Evolutionary conservation across 1,140 invertebrate species (phyloP).

Genomic region (Acromyrmex echinatior): DNA sequence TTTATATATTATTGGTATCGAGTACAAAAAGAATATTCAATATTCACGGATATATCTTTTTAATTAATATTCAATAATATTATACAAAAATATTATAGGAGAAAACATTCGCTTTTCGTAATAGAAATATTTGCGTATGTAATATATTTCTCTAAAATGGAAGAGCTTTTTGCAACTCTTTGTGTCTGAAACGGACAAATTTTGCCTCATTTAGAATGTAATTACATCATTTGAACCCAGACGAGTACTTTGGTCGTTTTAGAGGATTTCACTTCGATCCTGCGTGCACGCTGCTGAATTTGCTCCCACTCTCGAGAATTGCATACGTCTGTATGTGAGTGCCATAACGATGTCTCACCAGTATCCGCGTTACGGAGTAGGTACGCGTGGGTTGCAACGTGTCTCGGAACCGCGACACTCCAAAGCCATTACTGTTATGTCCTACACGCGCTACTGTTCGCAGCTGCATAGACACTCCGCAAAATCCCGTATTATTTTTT

Average conservation of each 20-base stretch:
- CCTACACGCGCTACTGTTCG: conserved; percentile 35
- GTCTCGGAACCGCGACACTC: conserved; percentile 78
- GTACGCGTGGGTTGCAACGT: conserved; percentile 45
- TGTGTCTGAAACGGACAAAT: conserved; percentile 6
- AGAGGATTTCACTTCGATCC: conserved; percentile 20
- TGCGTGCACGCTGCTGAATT: not conserved
- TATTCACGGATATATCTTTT: not conserved
- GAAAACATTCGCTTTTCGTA: not conserved
- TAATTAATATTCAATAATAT: conserved; percentile 31
- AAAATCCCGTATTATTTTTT: conserved; percentile 45
- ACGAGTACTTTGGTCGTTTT: conserved; percentile 33
- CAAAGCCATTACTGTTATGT: conserved; percentile 82
- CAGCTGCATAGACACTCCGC: conserved; percentile 44
- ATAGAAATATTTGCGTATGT: conserved; percentile 16
- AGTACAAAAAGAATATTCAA: not conserved
- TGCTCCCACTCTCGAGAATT: conserved; percentile 48
- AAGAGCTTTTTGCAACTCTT: not conserved
- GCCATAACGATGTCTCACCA: conserved; percentile 48
- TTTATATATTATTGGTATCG: not conserved
- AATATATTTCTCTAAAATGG: conserved; percentile 9
- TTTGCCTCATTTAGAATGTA: conserved; percentile 32
- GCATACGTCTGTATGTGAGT: conserved; percentile 23
- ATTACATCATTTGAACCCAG: conserved; percentile 50
- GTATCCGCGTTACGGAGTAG: conserved; percentile 7
- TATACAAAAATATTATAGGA: not conserved